A percentile compares a stretch with the other conserved stretches of the same genome.
These are phyloP conservation scores for Moxostoma hubbsi DNA, from an alignment of 2,797 vertebrate species.

Conservation along the genomic window DNA sequence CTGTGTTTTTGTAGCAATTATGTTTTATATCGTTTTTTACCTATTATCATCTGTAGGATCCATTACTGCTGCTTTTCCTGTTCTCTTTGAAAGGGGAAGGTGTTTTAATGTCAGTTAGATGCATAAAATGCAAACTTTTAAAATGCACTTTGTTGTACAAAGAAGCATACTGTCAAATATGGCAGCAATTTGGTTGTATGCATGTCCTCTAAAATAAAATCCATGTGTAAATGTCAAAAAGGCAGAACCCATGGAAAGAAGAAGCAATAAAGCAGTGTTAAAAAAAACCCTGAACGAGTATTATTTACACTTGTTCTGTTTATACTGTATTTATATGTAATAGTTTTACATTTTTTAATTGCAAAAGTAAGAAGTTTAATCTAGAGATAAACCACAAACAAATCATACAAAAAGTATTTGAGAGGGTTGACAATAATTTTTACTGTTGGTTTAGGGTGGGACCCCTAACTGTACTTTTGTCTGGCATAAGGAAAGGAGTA, in stretches of 20 bases:
- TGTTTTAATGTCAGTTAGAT: not conserved
- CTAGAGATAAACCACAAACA: not conserved
- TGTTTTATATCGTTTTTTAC: slow-evolving; percentile 12
- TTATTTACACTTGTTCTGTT: too few relatives aligned
- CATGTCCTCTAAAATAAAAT: not conserved
- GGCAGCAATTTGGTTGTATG: not conserved
- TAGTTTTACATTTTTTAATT: too few relatives aligned
- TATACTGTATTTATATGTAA: too few relatives aligned
- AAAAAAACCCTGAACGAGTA: not conserved
- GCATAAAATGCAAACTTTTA: not conserved
- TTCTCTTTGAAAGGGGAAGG: not conserved
- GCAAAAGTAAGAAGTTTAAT: not conserved
- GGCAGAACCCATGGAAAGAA: not conserved
- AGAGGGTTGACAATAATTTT: not conserved
- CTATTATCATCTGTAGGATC: not conserved
- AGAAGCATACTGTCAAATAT: not conserved
- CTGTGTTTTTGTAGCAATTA: not conserved
- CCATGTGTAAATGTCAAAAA: not conserved
- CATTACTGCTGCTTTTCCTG: not conserved
- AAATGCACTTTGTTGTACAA: not conserved
- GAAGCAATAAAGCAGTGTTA: slow-evolving; percentile 7
- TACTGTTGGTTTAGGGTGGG: not conserved
- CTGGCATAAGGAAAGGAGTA: not conserved
- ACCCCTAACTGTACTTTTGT: not conserved
- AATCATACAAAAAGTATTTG: not conserved